Evolutionary conservation across 2,113 vertebrate species (phyloP).

Genomic region (Clarias gariepinus): DNA sequence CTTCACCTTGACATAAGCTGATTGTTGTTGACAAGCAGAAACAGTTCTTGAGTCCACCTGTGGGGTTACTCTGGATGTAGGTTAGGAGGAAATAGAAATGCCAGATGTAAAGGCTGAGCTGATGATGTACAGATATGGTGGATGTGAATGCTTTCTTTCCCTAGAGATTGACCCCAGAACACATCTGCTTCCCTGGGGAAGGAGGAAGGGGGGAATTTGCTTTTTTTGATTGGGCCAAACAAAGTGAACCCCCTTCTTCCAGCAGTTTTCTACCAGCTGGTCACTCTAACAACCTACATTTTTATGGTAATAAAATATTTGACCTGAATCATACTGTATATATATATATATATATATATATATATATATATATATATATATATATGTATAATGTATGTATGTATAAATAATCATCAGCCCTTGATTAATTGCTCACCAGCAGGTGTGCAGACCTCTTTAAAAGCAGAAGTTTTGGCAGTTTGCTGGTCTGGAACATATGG

Average conservation of each 20-base stretch:
- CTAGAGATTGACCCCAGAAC: conserved; percentile 75
- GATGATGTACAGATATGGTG: conserved; percentile 18
- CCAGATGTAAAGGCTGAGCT: conserved; percentile 33
- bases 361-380: too few species aligned
- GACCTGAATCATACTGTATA: not conserved
- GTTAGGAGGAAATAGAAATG: conserved; percentile 14
- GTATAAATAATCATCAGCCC: too few species aligned
- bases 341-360: too few species aligned
- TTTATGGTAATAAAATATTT: not conserved
- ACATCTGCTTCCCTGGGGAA: conserved; percentile 65
- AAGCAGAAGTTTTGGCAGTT: too few species aligned
- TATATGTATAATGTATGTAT: too few species aligned
- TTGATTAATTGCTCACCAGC: too few species aligned
- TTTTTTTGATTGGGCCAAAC: conserved; percentile 1
- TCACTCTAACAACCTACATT: not conserved
- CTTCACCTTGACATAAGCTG: not conserved
- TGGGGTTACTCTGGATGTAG: conserved; percentile 10
- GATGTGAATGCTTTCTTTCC: conserved; percentile 53
- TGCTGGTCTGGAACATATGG: too few species aligned
- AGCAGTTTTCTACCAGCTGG: not conserved
- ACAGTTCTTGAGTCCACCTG: conserved; percentile 11
- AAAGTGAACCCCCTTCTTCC: not conserved
- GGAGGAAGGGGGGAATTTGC: not conserved
- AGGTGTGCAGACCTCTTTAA: too few species aligned
- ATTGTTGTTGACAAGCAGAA: conserved; percentile 22